phyloP scores from a whole-genome alignment of 1,140 invertebrate genomes.

The Marisa cornuarietis region DNA sequence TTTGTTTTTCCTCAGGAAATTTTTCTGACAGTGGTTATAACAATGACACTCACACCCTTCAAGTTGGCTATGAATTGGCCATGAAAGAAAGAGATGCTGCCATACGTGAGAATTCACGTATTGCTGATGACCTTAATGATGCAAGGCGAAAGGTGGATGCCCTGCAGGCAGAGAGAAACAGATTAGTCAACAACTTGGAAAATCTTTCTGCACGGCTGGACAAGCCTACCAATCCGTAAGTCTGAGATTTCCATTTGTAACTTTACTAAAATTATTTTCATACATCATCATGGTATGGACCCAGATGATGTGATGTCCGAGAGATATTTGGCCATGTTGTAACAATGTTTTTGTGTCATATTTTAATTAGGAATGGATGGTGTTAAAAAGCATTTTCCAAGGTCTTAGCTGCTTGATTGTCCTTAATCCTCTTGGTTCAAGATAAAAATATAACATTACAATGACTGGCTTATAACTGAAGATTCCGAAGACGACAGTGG shows the following conservation, averaged over 20 bases:
- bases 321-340: too few relatives aligned
- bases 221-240: constrained; percentile 42
- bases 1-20: too few relatives aligned
- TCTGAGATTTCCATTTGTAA: neutral
- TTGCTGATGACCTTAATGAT: constrained; percentile 52
- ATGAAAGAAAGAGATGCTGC: constrained; percentile 61
- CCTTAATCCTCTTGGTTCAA: too few relatives aligned
- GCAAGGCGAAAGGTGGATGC: constrained; percentile 44
- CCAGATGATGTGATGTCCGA: too few relatives aligned
- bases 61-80: constrained; percentile 60
- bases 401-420: too few relatives aligned
- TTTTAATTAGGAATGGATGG: too few relatives aligned
- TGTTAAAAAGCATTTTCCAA: too few relatives aligned
- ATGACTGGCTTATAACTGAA: too few relatives aligned
- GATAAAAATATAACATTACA: too few relatives aligned
- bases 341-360: too few relatives aligned
- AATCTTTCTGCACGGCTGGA: constrained; percentile 20
- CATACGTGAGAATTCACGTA: constrained; percentile 55
- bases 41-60: constrained; percentile 50
- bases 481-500: too few relatives aligned
- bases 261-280: neutral
- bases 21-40: constrained; percentile 26
- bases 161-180: constrained; percentile 54
- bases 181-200: constrained; percentile 52
- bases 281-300: neutral